These are phyloP conservation scores for Petromus typicus DNA, from an alignment of 2,113 vertebrate genomes.

Conservation along the genomic window DNA sequence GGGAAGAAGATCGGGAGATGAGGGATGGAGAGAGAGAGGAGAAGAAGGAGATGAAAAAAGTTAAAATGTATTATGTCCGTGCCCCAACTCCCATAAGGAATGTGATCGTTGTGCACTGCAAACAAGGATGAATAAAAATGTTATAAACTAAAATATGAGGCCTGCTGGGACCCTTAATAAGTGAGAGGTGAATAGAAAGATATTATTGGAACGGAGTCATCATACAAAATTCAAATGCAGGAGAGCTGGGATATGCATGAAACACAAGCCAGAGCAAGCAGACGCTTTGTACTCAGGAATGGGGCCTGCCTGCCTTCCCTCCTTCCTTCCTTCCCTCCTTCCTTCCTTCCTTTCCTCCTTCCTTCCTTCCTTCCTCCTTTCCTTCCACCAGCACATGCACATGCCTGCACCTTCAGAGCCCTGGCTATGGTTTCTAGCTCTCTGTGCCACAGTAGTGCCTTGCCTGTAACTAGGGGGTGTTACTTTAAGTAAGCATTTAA, in stretches of 20 bases:
- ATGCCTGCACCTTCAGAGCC: not conserved
- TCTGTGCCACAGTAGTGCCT: not conserved
- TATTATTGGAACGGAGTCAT: constrained; percentile 5
- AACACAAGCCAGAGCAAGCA: not conserved
- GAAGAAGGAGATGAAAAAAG: not conserved
- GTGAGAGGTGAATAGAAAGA: not conserved
- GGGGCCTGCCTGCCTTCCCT: too few species aligned
- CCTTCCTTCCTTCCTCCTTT: too few species aligned
- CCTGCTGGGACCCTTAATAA: not conserved
- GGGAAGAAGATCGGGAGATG: not conserved
- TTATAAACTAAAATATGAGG: not conserved
- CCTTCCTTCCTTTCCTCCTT: too few species aligned
- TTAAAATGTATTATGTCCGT: not conserved
- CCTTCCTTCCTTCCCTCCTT: too few species aligned
- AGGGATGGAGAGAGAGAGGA: not conserved
- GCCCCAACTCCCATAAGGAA: not conserved
- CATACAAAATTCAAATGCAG: not conserved
- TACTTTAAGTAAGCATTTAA: constrained; percentile 7
- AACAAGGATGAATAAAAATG: not conserved
- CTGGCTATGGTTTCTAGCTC: not conserved
- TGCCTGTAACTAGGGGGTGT: not conserved
- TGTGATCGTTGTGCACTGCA: not conserved
- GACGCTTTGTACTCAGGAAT: not conserved
- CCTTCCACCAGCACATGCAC: too few species aligned
- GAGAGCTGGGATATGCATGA: not conserved